Base-by-base conservation (phyloP, 2,888 invertebrate genomes). In the Drosophila mimetica region DNA sequence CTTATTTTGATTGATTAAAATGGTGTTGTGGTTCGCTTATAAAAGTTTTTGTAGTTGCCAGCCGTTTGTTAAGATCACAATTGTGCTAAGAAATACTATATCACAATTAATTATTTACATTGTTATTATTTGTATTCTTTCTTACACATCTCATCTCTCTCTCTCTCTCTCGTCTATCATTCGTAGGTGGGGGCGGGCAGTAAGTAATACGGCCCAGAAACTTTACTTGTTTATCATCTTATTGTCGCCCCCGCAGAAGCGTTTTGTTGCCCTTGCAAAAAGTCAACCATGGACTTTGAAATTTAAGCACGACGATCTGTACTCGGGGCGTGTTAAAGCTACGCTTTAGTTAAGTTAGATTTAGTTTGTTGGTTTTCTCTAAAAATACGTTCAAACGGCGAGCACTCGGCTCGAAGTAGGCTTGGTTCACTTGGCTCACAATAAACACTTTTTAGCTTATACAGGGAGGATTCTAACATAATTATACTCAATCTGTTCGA, bases 31-130 rank as follows among this genome's bases (percentile, higher is more conserved):
- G 50, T 71, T 69, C 48, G 51, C 60, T 72, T 58, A 83, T 83
- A 74, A 52, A 83, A 79, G 67, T 83, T 76, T 57, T 74, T 79
- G 77, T 85, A 78, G 82, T 85, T 85, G 82, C 85, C 82, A 80
- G 80, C 80, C 85, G 79, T 85, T 82, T 82, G 69, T 77, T 86
- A 76, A 75, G 85, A 84, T 84, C 84, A 84, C 84, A 84, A 84
- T 87, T 84, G 84, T 84, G 84, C 85, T 84, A 87, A 87, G 77
- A 84, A 85, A 85, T 87, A 84, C 87, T 87, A 87, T 84, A 84
- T 84, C 84, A 84, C 84, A 84, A 87, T 85, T 71, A 86, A 83
- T 54, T 84, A 84, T 84, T 81, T 84, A 84, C 84, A 84, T 57
- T 81, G 58, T 80, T 86, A 76, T 84, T 84, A 71, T 84, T 76